Evolutionary conservation across 2,888 invertebrate genomes (phyloP).

Genomic region (Scrobipalpa atriplicella): DNA sequence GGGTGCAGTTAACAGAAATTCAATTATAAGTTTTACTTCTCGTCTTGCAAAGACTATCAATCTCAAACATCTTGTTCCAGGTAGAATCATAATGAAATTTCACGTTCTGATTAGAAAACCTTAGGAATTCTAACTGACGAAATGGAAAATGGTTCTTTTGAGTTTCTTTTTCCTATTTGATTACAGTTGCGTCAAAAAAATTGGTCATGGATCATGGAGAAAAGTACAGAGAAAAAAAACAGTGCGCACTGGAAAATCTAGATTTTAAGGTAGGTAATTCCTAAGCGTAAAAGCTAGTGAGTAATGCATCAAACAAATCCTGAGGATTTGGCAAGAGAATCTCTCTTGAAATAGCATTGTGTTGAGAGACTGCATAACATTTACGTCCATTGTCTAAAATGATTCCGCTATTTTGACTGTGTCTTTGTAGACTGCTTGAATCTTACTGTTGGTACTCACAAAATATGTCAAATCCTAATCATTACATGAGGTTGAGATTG

Average conservation of each 20-base stretch:
- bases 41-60: slow-evolving; percentile 53
- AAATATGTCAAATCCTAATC: no score
- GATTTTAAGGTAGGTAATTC: no score
- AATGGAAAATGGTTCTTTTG: no score
- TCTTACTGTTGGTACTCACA: no score
- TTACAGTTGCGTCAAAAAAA: no score
- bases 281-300: no score
- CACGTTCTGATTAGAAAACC: background rate
- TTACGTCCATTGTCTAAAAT: slow-evolving; percentile 2
- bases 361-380: slow-evolving; percentile 2
- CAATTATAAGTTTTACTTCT: slow-evolving; percentile 79
- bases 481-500: no score
- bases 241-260: no score
- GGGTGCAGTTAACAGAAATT: slow-evolving; percentile 79
- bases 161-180: no score
- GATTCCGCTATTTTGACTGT: background rate
- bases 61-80: background rate
- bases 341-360: slow-evolving; percentile 13
- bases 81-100: background rate
- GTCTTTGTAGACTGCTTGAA: background rate
- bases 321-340: slow-evolving; percentile 7
- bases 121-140: no score
- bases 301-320: slow-evolving; percentile 20
- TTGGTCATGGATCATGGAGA: no score
- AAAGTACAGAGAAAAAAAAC: no score